Percentiles rank a stretch among this genome's conserved stretches.
Evolutionary conservation across 2,888 invertebrate genomes (phyloP).

Genomic region (Oegoconia quadripuncta): DNA sequence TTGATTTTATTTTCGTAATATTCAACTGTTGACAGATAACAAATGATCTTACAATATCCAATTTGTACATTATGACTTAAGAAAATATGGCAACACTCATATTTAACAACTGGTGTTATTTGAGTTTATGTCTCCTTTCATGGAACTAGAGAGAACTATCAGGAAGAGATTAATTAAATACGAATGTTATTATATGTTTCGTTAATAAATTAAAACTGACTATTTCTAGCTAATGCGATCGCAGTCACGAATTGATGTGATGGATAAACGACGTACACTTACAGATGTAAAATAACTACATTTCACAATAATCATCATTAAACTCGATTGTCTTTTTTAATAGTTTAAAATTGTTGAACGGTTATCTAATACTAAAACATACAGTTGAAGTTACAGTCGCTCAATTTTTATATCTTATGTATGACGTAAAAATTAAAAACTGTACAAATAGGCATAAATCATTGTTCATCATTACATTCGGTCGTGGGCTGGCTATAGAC

Average conservation of each 20-base stretch:
- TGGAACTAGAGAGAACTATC: conserved; percentile 5
- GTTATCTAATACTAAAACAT: conserved; percentile 35
- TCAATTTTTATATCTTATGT: conserved; percentile 33
- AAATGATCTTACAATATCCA: conserved; percentile 78
- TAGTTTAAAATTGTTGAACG: conserved; percentile 38
- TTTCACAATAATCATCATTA: conserved; percentile 39
- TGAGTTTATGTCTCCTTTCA: conserved; percentile 5
- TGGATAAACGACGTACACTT: conserved; percentile 11
- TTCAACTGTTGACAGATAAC: conserved; percentile 79
- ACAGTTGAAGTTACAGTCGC: conserved; percentile 40
- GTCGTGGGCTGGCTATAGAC: background rate
- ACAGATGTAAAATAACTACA: conserved; percentile 25
- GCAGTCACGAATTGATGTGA: background rate
- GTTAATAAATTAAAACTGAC: too few species aligned
- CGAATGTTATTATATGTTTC: too few species aligned
- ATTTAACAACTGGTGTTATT: conserved; percentile 61
- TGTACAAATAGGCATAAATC: conserved; percentile 31
- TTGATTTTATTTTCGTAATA: conserved; percentile 77
- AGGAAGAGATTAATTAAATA: conserved; percentile 10
- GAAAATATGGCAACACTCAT: conserved; percentile 79
- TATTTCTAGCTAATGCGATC: too few species aligned
- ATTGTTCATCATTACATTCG: conserved; percentile 13
- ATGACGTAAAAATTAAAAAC: conserved; percentile 32
- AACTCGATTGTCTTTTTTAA: conserved; percentile 51
- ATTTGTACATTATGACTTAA: conserved; percentile 79